A percentile compares a stretch with the other conserved stretches of the same genome.
phyloP scores from a whole-genome alignment of 2,113 vertebrate genomes.

The Solea solea region DNA sequence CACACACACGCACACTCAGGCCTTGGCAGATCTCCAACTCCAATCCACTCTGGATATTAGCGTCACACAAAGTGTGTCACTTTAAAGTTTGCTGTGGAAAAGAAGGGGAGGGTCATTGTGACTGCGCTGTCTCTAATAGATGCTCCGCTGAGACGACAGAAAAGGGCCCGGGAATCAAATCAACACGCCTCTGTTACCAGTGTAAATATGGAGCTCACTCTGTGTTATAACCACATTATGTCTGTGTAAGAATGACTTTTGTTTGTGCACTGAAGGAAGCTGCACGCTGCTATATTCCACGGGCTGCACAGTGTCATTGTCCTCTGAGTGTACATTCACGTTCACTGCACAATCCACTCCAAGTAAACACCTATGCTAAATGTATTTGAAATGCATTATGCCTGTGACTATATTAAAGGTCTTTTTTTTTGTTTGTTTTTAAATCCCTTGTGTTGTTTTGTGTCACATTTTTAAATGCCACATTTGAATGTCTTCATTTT shows the following conservation, averaged over 20 bases:
- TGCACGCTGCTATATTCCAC: conserved; percentile 69
- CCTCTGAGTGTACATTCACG: conserved; percentile 46
- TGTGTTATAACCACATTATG: conserved; percentile 21
- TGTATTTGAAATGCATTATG: conserved; percentile 44
- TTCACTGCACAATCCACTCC: background rate
- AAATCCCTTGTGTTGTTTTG: background rate
- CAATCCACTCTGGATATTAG: conserved; percentile 57
- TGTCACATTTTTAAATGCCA: background rate
- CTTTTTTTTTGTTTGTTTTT: too few species aligned
- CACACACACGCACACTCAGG: conserved; percentile 36
- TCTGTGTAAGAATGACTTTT: conserved; percentile 17
- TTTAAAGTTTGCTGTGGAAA: conserved; percentile 40
- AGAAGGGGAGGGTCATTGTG: conserved; percentile 28
- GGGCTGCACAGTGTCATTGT: conserved; percentile 57
- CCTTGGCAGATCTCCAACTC: conserved; percentile 44
- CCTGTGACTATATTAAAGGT: conserved; percentile 56
- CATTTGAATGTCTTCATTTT: background rate
- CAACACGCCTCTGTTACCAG: conserved; percentile 18
- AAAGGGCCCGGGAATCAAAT: conserved; percentile 39
- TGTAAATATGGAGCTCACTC: conserved; percentile 24
- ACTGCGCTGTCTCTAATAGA: conserved; percentile 31
- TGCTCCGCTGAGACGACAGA: conserved; percentile 46
- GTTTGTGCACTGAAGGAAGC: conserved; percentile 54
- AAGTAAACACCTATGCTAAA: conserved; percentile 43
- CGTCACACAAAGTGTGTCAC: conserved; percentile 47